These are phyloP conservation scores for Marisa cornuarietis DNA, from an alignment of 1,140 invertebrate species.

Conservation along the genomic window DNA sequence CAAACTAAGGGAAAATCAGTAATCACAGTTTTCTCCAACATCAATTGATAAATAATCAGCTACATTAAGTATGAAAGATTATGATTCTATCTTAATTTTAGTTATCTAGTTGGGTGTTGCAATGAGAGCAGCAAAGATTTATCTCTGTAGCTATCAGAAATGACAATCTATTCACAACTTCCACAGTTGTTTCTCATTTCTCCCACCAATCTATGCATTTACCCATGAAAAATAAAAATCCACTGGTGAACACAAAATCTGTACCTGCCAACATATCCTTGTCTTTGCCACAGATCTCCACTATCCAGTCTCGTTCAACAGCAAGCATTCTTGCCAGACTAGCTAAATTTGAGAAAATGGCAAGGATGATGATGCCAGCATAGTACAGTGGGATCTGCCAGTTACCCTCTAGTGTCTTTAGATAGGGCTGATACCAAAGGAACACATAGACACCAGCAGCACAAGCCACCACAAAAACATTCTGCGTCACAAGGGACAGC, in stretches of 20 bases:
- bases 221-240: too few relatives aligned
- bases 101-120: too few relatives aligned
- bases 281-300: constrained; percentile 63
- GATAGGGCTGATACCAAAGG: constrained; percentile 30
- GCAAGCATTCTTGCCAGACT: constrained; percentile 67
- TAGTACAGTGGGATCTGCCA: constrained; percentile 32
- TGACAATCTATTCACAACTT: too few relatives aligned
- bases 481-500: constrained; percentile 49
- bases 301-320: constrained; percentile 71
- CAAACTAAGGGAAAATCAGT: too few relatives aligned
- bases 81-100: too few relatives aligned
- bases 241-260: neutral
- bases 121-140: too few relatives aligned
- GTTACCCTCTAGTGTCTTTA: constrained; percentile 10
- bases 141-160: too few relatives aligned
- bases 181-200: too few relatives aligned
- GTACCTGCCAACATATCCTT: constrained; percentile 54
- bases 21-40: too few relatives aligned
- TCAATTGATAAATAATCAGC: too few relatives aligned
- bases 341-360: constrained; percentile 53
- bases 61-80: too few relatives aligned
- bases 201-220: too few relatives aligned
- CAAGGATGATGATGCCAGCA: constrained; percentile 54
- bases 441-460: constrained; percentile 40
- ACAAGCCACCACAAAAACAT: constrained; percentile 47